Evolutionary conservation across 2,888 invertebrate genomes (phyloP), one percentile per base, ranked within the genome.

Genomic region (Nipponacmea schrenckii): DNA sequence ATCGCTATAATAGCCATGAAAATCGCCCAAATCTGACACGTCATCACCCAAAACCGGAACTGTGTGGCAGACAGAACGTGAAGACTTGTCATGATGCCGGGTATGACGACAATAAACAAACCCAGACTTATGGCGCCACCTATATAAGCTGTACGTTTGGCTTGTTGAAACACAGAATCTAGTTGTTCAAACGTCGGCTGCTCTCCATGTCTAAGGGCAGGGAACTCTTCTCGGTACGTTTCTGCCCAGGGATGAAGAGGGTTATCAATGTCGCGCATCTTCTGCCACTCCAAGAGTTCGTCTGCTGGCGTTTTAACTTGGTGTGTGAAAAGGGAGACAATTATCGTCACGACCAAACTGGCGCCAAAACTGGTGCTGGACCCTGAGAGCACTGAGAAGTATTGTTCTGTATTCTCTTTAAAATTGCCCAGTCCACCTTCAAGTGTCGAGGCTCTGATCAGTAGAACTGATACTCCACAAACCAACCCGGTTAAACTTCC

Each of bases 191-290:
- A 74, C 10, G 79, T 70, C 0, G 83, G 83, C 46, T 63, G 44
- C 56, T 81, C 75, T 10, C 78, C 77, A 7, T 72, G 69, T 31
- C 69, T 65, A 8, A 84, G 67, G 5, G 77, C 67, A 0, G 81
- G 81, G 12, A 84, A 76, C 46, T 85, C 84, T 17, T 84, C 82
- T 20, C 73, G 72, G 67, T 79, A 81, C 8, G 76, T 68, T 17
- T 82, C 79, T 1, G 74, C 75, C 84, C 84, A 85, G 0, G 84
- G 82, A 46, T 77, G 73, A 2, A 85, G 76, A 0, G 84, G 84
- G 68, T 85, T 85, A 73, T 85, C 84, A 17, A 85, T 85, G 50
- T 80, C 80, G 1, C 81, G 74, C 14, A 83, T 71, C 67, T 80
- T 83, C 68, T 77, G 73, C 83, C 83, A 83, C 73, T 83, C 83